Conservation (phyloP, 1,140 invertebrate genomes). For the Delia radicum region DNA sequence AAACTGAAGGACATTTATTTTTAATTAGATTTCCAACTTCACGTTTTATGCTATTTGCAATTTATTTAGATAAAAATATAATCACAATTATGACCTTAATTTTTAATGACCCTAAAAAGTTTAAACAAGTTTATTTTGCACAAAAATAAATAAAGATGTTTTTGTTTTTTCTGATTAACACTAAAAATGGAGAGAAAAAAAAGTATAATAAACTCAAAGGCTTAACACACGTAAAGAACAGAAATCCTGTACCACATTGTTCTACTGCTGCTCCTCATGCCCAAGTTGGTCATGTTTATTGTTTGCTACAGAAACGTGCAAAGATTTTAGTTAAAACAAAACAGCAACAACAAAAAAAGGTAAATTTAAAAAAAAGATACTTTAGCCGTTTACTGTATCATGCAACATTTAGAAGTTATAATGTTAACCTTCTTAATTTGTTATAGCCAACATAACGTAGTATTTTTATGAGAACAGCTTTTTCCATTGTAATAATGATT, state of each 20-base stretch:
- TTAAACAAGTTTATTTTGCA: conserved; percentile 9
- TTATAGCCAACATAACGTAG: neutral
- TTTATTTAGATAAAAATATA: neutral
- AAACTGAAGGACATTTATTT: too few species aligned
- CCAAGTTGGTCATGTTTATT: neutral
- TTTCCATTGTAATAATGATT: too few species aligned
- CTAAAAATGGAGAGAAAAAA: neutral
- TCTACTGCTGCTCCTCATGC: too few species aligned
- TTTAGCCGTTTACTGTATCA: neutral
- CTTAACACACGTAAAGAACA: neutral
- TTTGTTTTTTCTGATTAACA: conserved; percentile 3
- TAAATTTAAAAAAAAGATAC: neutral
- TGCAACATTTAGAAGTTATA: too few species aligned
- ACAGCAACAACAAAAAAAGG: neutral
- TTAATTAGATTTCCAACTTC: too few species aligned
- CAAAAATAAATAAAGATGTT: neutral
- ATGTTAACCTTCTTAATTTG: too few species aligned
- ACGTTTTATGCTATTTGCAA: neutral
- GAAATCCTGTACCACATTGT: too few species aligned
- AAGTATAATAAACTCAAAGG: neutral
- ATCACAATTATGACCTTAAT: neutral
- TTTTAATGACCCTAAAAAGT: conserved; percentile 1
- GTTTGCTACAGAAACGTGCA: neutral
- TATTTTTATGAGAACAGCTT: too few species aligned
- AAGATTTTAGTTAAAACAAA: neutral